Evolutionary conservation across 2,113 vertebrate species (phyloP).

Genomic region (Mustelus asterias): DNA sequence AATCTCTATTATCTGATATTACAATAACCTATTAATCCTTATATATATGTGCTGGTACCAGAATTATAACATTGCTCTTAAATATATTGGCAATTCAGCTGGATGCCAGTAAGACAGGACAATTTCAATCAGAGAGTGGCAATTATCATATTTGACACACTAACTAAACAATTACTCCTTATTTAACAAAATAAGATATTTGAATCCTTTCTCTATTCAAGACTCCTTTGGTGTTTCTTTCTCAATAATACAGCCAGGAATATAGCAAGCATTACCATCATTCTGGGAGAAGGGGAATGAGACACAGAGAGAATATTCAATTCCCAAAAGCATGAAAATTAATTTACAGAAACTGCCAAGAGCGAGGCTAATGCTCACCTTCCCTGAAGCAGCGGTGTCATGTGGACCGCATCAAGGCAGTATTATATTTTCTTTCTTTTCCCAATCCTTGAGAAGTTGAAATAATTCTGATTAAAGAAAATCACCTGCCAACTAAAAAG

Average conservation of each 20-base stretch:
- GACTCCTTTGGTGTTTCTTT: background rate
- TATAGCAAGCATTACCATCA: conserved; percentile 16
- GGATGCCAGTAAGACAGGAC: background rate
- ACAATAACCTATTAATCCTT: background rate
- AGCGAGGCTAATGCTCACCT: background rate
- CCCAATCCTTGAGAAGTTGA: background rate
- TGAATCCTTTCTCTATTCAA: background rate
- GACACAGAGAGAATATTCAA: background rate
- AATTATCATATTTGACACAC: background rate
- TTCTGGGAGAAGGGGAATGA: background rate
- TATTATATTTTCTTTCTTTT: background rate
- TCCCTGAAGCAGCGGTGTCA: background rate
- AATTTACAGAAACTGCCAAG: background rate
- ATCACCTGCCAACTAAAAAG: background rate
- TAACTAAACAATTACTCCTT: background rate
- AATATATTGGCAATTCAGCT: background rate
- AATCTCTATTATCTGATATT: background rate
- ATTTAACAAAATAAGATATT: background rate
- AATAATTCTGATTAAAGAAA: background rate
- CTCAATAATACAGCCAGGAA: background rate
- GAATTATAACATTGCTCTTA: background rate
- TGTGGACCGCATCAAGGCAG: background rate
- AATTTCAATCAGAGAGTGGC: background rate
- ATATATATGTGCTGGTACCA: background rate
- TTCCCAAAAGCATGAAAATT: background rate